Evolutionary conservation across 2,797 vertebrate genomes (phyloP), one percentile per base, ranked within the genome.

Genomic region (Sebastes diploproa): DNA sequence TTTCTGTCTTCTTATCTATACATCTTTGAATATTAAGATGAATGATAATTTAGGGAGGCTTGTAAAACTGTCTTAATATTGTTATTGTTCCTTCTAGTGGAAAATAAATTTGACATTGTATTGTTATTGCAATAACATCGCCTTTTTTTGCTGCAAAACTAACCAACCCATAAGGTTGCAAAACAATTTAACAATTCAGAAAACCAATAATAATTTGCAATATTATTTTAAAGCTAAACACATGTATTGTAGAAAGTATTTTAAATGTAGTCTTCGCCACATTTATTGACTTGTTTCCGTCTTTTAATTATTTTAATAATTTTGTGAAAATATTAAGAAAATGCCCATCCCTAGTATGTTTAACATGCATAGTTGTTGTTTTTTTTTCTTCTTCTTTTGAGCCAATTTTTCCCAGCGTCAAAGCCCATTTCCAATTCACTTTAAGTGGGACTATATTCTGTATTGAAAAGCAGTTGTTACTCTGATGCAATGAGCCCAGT

Each of bases 291-390:
- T 12, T 63, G 4, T n/a, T 67, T 75, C 18, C 6, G 59, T 59
- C 9, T 23, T 38, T 50, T 23, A 12, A 32, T 18, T 13, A 4
- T 29, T 50, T 60, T 25, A 9, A 18, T 54, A 4, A 27, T 27
- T 70, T 71, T 68, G 1, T 42, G 18, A 56, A 59, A 52, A 20
- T 23, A 34, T 56, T 7, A 32, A 32, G 25, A n/a, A 62, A 52
- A 65, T 80, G 75, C 79, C 81, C 80, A 80, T 86, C 84, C 75
- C 61, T 76, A 42, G 22, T 81, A 67, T 62, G 22, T 75, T 70
- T 58, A 38, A 63, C 90, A 52, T 81, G 22, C 73, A 23, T 65
- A 18, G 7, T n/a, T 2, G 6, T 60, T 23, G 0, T 3, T 22
- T 59, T 67, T 50, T 20, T 20, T 52, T 0, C 50, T n/a, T 52